These are phyloP conservation scores for Mohoua ochrocephala DNA, from an alignment of 2,113 vertebrate species.

Conservation along the genomic window DNA sequence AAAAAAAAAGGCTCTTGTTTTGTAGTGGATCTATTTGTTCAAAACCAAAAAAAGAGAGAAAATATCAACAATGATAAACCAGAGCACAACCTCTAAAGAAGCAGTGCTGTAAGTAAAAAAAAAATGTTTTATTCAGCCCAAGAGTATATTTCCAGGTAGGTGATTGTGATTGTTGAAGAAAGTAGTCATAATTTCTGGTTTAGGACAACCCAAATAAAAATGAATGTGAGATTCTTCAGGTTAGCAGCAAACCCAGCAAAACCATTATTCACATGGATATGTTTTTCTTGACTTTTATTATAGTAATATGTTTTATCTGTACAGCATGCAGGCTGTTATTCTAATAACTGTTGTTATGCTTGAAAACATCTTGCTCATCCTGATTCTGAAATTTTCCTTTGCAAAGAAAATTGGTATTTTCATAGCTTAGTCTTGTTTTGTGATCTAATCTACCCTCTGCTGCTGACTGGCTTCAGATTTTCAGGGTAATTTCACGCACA, in stretches of 20 bases:
- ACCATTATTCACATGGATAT: not conserved
- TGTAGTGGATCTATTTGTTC: not conserved
- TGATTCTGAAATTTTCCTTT: not conserved
- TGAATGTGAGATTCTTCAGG: not conserved
- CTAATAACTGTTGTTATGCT: slow-evolving; percentile 14
- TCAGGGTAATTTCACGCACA: not conserved
- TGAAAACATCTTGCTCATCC: not conserved
- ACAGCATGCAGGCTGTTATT: not conserved
- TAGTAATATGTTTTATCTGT: not conserved
- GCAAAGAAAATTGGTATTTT: not conserved
- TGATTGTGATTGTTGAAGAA: not conserved
- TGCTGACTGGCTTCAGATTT: not conserved
- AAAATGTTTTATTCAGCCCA: not conserved
- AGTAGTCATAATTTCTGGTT: not conserved
- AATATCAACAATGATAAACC: not conserved
- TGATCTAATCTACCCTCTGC: not conserved
- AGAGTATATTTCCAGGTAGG: not conserved
- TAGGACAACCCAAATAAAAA: slow-evolving; percentile 6
- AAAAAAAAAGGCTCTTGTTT: not conserved
- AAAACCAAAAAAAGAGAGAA: not conserved
- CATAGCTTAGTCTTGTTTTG: not conserved
- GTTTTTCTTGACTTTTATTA: slow-evolving; percentile 6
- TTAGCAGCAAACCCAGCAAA: slow-evolving; percentile 1
- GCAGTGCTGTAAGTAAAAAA: not conserved
- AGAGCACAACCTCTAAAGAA: not conserved